Evolutionary conservation across 1,140 invertebrate species (phyloP).

Genomic region (Drosophila tani): DNA sequence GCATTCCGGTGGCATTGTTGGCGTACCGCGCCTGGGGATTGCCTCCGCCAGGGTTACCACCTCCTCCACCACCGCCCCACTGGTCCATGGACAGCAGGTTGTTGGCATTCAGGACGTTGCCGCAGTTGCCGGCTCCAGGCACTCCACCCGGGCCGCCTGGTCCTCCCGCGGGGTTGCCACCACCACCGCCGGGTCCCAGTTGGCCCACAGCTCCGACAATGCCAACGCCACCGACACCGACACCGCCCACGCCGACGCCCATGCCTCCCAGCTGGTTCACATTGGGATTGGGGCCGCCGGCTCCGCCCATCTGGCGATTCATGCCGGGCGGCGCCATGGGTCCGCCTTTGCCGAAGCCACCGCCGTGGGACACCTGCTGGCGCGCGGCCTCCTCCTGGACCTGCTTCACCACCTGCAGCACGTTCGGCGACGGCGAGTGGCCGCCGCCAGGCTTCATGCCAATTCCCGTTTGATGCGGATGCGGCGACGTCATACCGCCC

Average conservation of each 20-base stretch:
- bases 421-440: conserved; percentile 92
- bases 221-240: conserved; percentile 44
- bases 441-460: conserved; percentile 88
- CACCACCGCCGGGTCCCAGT: conserved; percentile 34
- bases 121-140: conserved; percentile 61
- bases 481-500: conserved; percentile 82
- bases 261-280: conserved; percentile 66
- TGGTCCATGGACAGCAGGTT: conserved; percentile 89
- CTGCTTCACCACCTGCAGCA: conserved; percentile 94
- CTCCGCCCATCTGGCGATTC: conserved; percentile 85
- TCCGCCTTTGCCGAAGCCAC: conserved; percentile 89
- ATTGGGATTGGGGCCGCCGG: conserved; percentile 53
- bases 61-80: conserved; percentile 85
- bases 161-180: conserved; percentile 46
- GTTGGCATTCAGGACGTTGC: conserved; percentile 68
- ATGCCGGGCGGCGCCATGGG: conserved; percentile 90
- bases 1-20: conserved; percentile 78
- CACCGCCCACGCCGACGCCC: conserved; percentile 57
- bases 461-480: conserved; percentile 88
- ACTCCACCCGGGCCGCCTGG: conserved; percentile 38
- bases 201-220: conserved; percentile 46
- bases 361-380: conserved; percentile 91
- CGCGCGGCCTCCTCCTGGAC: conserved; percentile 96
- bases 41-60: conserved; percentile 26
- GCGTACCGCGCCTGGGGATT: conserved; percentile 62